Evolutionary conservation across 64 coral and sea anemone genomes (phyloP).

Genomic region (Trachythela sp.): DNA sequence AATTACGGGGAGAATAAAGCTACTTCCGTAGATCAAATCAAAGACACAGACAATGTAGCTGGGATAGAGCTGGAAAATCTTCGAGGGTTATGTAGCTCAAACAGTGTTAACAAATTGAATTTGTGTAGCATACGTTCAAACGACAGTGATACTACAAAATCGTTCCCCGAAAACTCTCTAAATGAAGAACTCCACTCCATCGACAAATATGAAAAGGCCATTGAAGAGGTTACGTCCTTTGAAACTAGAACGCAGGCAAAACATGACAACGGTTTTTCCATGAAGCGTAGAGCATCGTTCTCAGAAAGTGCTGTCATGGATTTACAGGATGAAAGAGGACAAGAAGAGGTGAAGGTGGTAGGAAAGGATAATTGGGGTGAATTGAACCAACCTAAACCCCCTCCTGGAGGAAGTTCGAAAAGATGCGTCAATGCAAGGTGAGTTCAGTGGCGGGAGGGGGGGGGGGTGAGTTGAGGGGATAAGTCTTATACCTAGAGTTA

Average conservation of each 20-base stretch:
- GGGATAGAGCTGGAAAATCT: conserved; percentile 48
- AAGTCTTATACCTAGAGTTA: not conserved
- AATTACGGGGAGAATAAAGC: no score
- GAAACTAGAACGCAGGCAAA: not conserved
- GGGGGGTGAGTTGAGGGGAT: not conserved
- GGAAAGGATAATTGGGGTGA: not conserved
- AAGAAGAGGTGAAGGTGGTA: not conserved
- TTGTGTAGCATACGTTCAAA: not conserved
- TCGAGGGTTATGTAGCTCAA: conserved; percentile 21
- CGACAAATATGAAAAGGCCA: conserved; percentile 34
- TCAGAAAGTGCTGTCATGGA: not conserved
- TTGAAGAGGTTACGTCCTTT: not conserved
- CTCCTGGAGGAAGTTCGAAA: not conserved
- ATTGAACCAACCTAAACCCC: not conserved
- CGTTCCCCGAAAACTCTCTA: conserved; percentile 14
- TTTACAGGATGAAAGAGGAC: not conserved
- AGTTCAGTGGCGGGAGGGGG: not conserved
- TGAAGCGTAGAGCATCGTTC: not conserved
- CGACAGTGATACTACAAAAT: not conserved
- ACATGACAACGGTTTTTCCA: not conserved
- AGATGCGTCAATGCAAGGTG: not conserved
- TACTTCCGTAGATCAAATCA: no score
- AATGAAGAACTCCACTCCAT: conserved; percentile 39
- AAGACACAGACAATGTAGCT: not conserved
- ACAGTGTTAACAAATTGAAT: not conserved